Evolutionary conservation across 2,797 vertebrate genomes (phyloP).

Genomic region (Eupleurogrammus muticus): DNA sequence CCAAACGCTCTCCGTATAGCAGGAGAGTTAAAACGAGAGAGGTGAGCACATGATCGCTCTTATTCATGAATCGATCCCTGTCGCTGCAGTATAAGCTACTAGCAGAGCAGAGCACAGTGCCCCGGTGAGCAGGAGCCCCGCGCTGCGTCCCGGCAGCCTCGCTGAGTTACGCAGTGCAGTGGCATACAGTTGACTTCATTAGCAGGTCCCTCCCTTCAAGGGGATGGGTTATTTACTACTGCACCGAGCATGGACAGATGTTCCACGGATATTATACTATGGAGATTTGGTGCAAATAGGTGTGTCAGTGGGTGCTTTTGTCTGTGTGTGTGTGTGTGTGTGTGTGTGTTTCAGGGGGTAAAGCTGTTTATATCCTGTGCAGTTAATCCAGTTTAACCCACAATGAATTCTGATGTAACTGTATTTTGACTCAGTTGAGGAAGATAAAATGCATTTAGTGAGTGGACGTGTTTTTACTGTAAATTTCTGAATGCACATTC

Average conservation of each 20-base stretch:
- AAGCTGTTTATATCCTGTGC: slow-evolving; percentile 25
- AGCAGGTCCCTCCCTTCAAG: slow-evolving; percentile 70
- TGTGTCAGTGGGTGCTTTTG: slow-evolving; percentile 20
- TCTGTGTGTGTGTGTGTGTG: slow-evolving; percentile 27
- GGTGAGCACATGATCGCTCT: slow-evolving; percentile 49
- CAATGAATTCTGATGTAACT: slow-evolving; percentile 31
- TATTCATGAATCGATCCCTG: slow-evolving; percentile 64
- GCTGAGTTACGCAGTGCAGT: slow-evolving; percentile 78
- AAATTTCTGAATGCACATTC: neutral
- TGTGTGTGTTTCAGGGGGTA: slow-evolving; percentile 32
- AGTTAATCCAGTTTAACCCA: slow-evolving; percentile 26
- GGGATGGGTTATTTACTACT: slow-evolving; percentile 68
- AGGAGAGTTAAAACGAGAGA: slow-evolving; percentile 55
- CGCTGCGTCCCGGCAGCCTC: slow-evolving; percentile 59
- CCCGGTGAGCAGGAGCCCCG: slow-evolving; percentile 55
- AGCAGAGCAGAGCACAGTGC: slow-evolving; percentile 49
- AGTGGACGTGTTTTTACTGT: neutral
- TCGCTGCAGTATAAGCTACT: slow-evolving; percentile 59
- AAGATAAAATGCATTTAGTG: slow-evolving; percentile 17
- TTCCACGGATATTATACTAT: slow-evolving; percentile 54
- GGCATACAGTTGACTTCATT: slow-evolving; percentile 78
- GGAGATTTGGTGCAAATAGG: slow-evolving; percentile 51
- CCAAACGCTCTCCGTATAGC: slow-evolving; percentile 61
- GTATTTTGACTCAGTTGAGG: slow-evolving; percentile 23
- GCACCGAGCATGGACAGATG: slow-evolving; percentile 65